These are phyloP conservation scores for Marcusenius ussheri DNA, from an alignment of 2,113 vertebrate genomes.

Conservation along the genomic window DNA sequence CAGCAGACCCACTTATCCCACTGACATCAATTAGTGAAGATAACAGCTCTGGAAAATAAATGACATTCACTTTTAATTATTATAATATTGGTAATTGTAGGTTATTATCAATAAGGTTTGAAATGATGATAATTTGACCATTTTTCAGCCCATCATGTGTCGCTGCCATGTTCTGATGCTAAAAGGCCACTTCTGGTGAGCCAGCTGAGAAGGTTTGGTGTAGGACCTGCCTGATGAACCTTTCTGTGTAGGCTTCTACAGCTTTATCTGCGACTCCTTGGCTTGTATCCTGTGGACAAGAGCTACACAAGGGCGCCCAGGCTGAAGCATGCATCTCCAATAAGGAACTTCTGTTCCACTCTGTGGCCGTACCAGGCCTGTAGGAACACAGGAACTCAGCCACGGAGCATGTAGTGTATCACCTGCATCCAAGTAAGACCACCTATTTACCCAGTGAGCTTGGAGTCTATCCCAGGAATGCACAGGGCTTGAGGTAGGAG, in stretches of 20 bases:
- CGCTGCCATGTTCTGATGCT: neutral
- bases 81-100: neutral
- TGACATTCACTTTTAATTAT: neutral
- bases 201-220: neutral
- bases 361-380: neutral
- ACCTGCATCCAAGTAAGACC: neutral
- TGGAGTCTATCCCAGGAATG: neutral
- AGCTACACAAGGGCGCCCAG: neutral
- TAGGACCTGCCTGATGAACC: neutral
- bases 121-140: neutral
- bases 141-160: neutral
- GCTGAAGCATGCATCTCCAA: neutral
- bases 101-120: neutral
- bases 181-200: neutral
- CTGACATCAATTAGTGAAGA: neutral
- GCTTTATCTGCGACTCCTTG: neutral
- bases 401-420: neutral
- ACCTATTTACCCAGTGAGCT: neutral
- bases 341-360: neutral
- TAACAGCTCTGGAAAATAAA: neutral
- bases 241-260: neutral
- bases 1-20: neutral
- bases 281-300: neutral
- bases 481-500: neutral
- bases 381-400: neutral